phyloP scores from a whole-genome alignment of 2,797 vertebrate species.

The Sternotherus odoratus region DNA sequence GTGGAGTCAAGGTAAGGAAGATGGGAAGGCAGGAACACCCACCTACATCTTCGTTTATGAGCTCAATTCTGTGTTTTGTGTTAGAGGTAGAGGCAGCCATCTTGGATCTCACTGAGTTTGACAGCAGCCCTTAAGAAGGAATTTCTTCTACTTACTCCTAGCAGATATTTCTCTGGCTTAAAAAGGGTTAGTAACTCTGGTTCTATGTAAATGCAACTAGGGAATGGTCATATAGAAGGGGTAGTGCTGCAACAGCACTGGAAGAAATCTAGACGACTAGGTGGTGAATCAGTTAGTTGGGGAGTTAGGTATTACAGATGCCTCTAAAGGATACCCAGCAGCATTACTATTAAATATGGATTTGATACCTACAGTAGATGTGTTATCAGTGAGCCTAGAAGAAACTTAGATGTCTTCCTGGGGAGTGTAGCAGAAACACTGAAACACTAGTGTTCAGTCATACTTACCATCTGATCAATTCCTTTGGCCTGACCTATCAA shows the following conservation, averaged over 20 bases:
- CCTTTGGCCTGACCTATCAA: not conserved
- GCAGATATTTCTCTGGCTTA: not conserved
- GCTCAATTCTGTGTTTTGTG: accelerated
- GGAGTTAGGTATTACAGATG: not conserved
- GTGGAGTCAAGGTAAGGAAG: constrained; percentile 94
- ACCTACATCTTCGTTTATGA: accelerated
- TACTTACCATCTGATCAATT: accelerated
- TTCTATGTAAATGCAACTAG: not conserved
- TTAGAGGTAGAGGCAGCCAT: not conserved
- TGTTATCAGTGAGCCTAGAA: not conserved
- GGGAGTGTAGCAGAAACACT: not conserved
- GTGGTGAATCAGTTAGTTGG: not conserved
- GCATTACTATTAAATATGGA: not conserved
- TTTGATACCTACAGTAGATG: not conserved
- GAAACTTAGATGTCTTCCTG: not conserved
- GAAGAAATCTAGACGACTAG: not conserved
- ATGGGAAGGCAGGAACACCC: accelerated
- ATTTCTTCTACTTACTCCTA: not conserved
- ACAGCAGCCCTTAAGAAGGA: not conserved
- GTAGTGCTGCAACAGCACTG: not conserved
- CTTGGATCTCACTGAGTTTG: not conserved
- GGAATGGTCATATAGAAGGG: too few species aligned
- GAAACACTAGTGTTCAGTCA: not conserved
- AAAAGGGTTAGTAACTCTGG: not conserved
- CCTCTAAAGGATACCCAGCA: not conserved